A percentile compares a stretch with the other conserved stretches of the same genome.
These are phyloP conservation scores for Wiebesia pumilae DNA, from an alignment of 1,140 invertebrate species.

Conservation along the genomic window DNA sequence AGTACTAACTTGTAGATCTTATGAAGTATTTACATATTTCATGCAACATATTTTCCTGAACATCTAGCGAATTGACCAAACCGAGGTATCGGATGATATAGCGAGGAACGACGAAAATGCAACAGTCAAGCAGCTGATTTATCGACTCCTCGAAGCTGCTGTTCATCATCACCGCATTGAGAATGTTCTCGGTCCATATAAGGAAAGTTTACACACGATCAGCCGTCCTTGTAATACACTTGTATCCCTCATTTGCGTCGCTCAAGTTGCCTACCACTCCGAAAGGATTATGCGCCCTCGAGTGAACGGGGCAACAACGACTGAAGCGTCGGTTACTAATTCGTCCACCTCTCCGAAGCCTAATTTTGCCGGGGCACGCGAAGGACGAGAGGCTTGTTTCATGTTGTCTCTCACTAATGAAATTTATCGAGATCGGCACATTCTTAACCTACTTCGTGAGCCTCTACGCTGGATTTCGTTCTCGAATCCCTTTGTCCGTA, in stretches of 20 bases:
- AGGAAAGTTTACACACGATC: no score
- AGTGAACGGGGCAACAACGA: neutral
- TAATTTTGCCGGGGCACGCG: constrained; percentile 19
- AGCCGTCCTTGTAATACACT: no score
- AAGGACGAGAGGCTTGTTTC: neutral
- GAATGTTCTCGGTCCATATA: no score
- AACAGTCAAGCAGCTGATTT: no score
- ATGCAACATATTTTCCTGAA: neutral
- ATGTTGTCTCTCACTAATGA: constrained; percentile 34
- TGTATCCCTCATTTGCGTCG: no score
- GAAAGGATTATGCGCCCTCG: no score
- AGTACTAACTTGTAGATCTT: no score
- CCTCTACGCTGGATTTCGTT: neutral
- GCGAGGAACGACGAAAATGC: no score
- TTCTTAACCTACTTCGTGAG: constrained; percentile 11
- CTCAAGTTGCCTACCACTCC: no score
- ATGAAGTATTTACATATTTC: no score
- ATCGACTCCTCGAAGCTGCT: neutral
- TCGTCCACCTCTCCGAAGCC: neutral
- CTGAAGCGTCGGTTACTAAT: neutral
- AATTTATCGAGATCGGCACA: constrained; percentile 36
- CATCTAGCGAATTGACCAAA: no score
- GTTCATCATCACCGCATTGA: no score
- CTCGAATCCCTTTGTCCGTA: neutral
- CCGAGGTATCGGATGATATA: neutral